A percentile compares a stretch with the other conserved stretches of the same genome.
phyloP scores from a whole-genome alignment of 2,888 invertebrate genomes.

The Rhagium mordax region DNA sequence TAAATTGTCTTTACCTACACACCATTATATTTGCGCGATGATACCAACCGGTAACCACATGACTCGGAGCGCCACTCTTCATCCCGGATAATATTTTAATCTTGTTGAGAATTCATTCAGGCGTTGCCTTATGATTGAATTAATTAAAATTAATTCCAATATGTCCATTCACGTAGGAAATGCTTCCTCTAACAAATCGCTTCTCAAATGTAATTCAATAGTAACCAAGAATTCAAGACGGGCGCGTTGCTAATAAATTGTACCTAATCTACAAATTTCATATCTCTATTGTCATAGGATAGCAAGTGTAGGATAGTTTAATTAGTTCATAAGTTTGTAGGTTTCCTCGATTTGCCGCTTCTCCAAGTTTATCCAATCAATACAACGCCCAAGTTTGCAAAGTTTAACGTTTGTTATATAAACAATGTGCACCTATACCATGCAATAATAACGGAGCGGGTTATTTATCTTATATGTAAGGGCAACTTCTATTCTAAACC shows the following conservation, averaged over 20 bases:
- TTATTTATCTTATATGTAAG: constrained; percentile 64
- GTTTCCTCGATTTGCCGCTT: constrained; percentile 64
- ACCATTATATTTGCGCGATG: too few relatives aligned
- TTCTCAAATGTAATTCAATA: constrained; percentile 50
- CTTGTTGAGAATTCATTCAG: background rate
- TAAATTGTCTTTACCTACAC: too few relatives aligned
- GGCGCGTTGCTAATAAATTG: constrained; percentile 54
- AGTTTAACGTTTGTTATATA: constrained; percentile 70
- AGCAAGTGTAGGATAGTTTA: constrained; percentile 69
- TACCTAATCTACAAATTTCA: constrained; percentile 67
- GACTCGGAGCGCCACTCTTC: too few relatives aligned
- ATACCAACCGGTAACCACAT: too few relatives aligned
- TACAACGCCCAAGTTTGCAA: constrained; percentile 65
- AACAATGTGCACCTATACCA: constrained; percentile 66
- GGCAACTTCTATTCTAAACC: constrained; percentile 55
- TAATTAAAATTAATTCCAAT: constrained; percentile 36
- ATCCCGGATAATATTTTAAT: background rate
- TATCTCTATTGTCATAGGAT: constrained; percentile 70
- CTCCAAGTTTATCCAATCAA: constrained; percentile 68
- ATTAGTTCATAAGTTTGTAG: constrained; percentile 70
- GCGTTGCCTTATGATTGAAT: constrained; percentile 5
- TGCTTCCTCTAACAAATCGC: constrained; percentile 38
- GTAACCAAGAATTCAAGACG: constrained; percentile 52
- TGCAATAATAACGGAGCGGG: constrained; percentile 64
- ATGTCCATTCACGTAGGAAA: constrained; percentile 34